Evolutionary conservation across 2,888 invertebrate genomes (phyloP), one percentile per base, ranked within the genome.

Genomic region (Anoncus sp.): DNA sequence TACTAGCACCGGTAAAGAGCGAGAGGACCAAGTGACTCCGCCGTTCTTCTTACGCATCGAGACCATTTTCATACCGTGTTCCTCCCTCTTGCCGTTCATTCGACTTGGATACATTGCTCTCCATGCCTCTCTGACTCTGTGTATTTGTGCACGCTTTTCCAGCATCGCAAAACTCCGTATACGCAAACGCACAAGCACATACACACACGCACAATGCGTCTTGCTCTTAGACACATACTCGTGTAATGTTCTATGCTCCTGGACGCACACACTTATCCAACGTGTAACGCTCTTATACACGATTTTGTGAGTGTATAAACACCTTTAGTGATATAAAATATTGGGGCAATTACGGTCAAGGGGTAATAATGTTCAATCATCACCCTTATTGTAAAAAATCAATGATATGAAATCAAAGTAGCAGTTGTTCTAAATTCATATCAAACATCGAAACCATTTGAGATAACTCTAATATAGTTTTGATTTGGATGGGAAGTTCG

Each of bases 51-150:
- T 75, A 79, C 75, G 79, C 72, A 79, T 47, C 79, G 38, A 63
- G 75, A 79, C 75, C 79, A 79, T 79, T 79, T 79, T 79, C 72
- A 72, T 79, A 72, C 63, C 62, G 66, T 53, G 31, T 24, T n/a
- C 45, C 43, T 67, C 63, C 55, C 60, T 24, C 20, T 51, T 43
- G 20, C 62, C n/a, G n/a, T 62, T 62, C 38, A 43, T 59, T 62
- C 66, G n/a, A 43, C 59, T 55, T 18, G 45, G 27, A 55, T 74
- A 27, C 60, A 57, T 38, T 57, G 31, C 35, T 65, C 65, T 51
- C 53, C 51, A 45, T 38, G 31, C 60, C 31, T 35, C 51, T 43
- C 38, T 49, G 35, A 38, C 59, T 45, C 27, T 18, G 27, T 63
- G 45, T 47, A 24, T 51, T 47, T 38, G 16, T 20, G 35, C 31